Evolutionary conservation across 53 echinoderm and acorn worm genomes (phyloP), one percentile per base, ranked within the genome.

Genomic region (Crossaster papposus): DNA sequence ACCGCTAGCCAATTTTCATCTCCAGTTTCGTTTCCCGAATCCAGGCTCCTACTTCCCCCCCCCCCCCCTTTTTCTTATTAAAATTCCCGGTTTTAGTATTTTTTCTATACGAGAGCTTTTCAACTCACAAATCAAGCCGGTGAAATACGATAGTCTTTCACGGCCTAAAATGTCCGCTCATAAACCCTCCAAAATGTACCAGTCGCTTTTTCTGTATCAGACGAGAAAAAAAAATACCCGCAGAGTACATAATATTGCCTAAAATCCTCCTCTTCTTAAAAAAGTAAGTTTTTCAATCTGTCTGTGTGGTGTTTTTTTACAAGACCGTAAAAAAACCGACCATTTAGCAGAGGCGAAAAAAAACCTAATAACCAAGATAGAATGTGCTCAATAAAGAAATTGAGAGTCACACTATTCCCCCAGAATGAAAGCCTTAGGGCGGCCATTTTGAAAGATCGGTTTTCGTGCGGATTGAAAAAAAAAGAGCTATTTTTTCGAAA

Each of bases 381-480:
- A 28, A 24, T 28, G 81, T 65, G 18, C 63, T 63, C 9, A 64
- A 58, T 32, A 81, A 31, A 36, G 63, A 54, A 44, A 26, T 52
- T 29, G 83, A 70, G 65, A 83, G 29, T 83, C 72, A 72, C 54
- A 71, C 85, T 53, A 73, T 85, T 53, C 23, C 54, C 77, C 70
- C 30, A 8, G 18, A 73, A 85, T 87, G 20, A n/a, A 44, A 44
- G 44, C 30, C 50, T 77, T 17, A 30, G 77, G 87, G 76, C 87
- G 36, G 87, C 75, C 87, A 87, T 87, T 87, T 87, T 87, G 76
- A 77, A 80, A 87, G 87, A 87, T 87, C 87, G 77, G 87, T 77
- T 87, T 87, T 87, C 87, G 52, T 20, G 17, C 52, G 51, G 74
- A 53, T 7, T 44, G 5, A 44, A 44, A 44, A 44, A 44, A 44